A percentile compares a stretch with the other conserved stretches of the same genome.
Conservation (phyloP, 1,140 invertebrate genomes). For the Diachasma alloeum region DNA sequence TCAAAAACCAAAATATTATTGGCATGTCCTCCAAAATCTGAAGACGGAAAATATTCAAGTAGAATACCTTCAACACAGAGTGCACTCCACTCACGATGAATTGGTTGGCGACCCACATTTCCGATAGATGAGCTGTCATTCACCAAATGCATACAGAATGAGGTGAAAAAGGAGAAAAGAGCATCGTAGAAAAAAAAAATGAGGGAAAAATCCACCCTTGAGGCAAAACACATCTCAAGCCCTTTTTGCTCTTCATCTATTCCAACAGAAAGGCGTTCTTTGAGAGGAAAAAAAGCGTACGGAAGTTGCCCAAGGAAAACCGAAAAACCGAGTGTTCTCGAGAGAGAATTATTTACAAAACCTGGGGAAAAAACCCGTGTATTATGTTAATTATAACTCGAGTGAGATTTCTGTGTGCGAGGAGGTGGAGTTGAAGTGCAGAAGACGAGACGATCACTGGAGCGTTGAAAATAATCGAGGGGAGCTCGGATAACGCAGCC, state of each 20-base stretch:
- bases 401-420: no score
- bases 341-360: no score
- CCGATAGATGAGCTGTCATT: not conserved
- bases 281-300: not conserved
- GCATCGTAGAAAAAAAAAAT: constrained; percentile 15
- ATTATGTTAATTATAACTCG: no score
- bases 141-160: not conserved
- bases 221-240: not conserved
- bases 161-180: constrained; percentile 11
- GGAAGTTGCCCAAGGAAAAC: no score
- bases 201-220: not conserved
- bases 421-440: no score
- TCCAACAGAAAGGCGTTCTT: not conserved
- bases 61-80: not conserved
- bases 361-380: no score
- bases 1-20: not conserved
- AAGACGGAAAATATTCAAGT: not conserved
- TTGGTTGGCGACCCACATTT: constrained; percentile 24
- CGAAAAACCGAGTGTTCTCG: no score
- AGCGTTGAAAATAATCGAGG: no score
- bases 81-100: not conserved
- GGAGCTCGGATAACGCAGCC: no score
- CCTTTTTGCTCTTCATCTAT: not conserved
- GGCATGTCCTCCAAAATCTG: not conserved
- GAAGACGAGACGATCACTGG: no score